Conservation (phyloP, 92 coral and sea anemone genomes). For the Phymanthus crucifer region DNA sequence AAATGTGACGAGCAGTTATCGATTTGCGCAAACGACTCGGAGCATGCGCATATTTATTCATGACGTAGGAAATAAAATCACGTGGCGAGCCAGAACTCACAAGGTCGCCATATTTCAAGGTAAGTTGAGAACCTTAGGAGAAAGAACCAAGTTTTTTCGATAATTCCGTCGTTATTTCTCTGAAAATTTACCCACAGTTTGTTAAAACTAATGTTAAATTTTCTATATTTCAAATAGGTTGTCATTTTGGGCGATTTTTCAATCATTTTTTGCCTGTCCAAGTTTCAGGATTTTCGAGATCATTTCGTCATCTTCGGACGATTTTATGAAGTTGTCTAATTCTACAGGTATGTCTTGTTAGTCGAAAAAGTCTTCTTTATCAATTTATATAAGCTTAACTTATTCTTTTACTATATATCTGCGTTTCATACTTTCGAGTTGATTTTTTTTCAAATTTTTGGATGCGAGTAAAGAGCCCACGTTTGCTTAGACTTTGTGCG, state of each 20-base stretch:
- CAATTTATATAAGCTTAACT: neutral
- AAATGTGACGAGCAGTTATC: conserved; percentile 9
- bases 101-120: conserved; percentile 52
- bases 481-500: neutral
- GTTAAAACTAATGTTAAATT: neutral
- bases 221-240: conserved; percentile 11
- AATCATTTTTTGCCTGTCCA: conserved; percentile 22
- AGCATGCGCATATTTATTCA: conserved; percentile 28
- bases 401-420: neutral
- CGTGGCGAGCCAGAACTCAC: conserved; percentile 29
- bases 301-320: conserved; percentile 54
- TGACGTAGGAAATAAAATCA: conserved; percentile 43
- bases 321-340: conserved; percentile 57
- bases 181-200: neutral
- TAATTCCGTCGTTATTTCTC: neutral
- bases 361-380: neutral
- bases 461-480: neutral
- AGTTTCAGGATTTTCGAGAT: conserved; percentile 24
- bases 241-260: conserved; percentile 10
- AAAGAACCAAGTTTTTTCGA: neutral
- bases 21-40: neutral
- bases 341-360: conserved; percentile 28
- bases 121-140: conserved; percentile 4
- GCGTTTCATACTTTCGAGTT: neutral
- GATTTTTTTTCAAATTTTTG: neutral